Evolutionary conservation across 2,888 invertebrate genomes (phyloP).

Genomic region (Hydrotaea cyrtoneurina): DNA sequence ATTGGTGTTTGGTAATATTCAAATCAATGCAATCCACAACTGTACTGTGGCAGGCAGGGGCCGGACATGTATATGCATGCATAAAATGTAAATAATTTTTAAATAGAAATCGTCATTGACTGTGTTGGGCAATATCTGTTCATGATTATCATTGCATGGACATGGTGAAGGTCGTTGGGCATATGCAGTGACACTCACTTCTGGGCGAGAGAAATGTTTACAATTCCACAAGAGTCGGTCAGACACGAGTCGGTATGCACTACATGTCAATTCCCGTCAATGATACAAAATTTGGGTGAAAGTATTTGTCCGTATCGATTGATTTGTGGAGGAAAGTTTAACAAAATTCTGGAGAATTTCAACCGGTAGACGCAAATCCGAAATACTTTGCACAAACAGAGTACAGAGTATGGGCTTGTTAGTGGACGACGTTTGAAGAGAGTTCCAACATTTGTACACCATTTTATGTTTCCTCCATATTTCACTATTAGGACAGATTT

Average conservation of each 20-base stretch:
- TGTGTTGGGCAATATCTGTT: neutral
- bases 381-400: too few species aligned
- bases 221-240: conserved; percentile 31
- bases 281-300: neutral
- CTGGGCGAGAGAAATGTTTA: conserved; percentile 27
- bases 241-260: conserved; percentile 38
- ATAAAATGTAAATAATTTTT: conserved; percentile 9
- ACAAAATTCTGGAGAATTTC: too few species aligned
- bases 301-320: neutral
- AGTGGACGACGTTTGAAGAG: too few species aligned
- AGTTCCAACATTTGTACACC: too few species aligned
- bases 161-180: conserved; percentile 48
- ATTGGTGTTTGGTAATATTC: too few species aligned
- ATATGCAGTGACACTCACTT: neutral
- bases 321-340: too few species aligned
- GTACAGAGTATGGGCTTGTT: too few species aligned
- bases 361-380: too few species aligned
- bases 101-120: conserved; percentile 22
- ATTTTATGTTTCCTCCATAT: too few species aligned
- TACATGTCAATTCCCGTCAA: neutral
- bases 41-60: too few species aligned
- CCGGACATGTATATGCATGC: neutral
- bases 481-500: too few species aligned
- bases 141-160: conserved; percentile 30
- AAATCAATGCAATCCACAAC: too few species aligned